Base-by-base conservation (phyloP, 2,797 vertebrate genomes). In the Onychomys arenicola region DNA sequence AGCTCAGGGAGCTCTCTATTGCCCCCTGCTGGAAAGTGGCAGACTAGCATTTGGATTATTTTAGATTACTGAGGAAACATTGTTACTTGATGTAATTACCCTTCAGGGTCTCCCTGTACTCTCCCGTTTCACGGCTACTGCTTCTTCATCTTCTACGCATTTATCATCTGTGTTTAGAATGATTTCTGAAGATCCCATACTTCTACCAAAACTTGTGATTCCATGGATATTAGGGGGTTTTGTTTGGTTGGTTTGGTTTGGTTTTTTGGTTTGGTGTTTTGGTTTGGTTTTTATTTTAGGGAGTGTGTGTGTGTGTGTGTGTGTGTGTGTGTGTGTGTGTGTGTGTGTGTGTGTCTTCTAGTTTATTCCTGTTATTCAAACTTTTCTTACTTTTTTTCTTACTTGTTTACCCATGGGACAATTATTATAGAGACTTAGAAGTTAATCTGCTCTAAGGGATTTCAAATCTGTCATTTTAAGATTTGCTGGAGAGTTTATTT, bases 1-100 rank as follows among this genome's bases (percentile, higher is more conserved):
- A 59, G 37, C 16, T 25, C 55, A 63, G 59, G 52, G 76, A 90
- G 77, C 34, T 91, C 94, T 95, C 90, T 95, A 23, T 37, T 75
- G 90, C 71, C 87, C 83, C 65, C 92, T 95, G 32, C 90, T 73
- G 75, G 73, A 34, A 52, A 11, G 34, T 86, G 52, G 13, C 34
- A n/a, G 40, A 59, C 12, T 75, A 43, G n/a, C 3, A 9, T 32
- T 55, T 88, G 0, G 6, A 55, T 78, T 75, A 75, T 37, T 27
- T 78, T 67, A 6, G 9, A 19, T 87, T 37, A 5, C 3, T 29
- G 23, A 40, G 57, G 27, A 52, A 59, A 14, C 7, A 7, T 43
- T 77, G 46, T 13, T 37, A 5, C 57, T 71, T 83, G 37, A 9
- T 5, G 8, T 27, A 63, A 17, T 23, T 73, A 49, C 12, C 21